A percentile compares a stretch with the other conserved stretches of the same genome.
phyloP scores from a whole-genome alignment of 2,888 invertebrate genomes.

The Dynastes hyllus region DNA sequence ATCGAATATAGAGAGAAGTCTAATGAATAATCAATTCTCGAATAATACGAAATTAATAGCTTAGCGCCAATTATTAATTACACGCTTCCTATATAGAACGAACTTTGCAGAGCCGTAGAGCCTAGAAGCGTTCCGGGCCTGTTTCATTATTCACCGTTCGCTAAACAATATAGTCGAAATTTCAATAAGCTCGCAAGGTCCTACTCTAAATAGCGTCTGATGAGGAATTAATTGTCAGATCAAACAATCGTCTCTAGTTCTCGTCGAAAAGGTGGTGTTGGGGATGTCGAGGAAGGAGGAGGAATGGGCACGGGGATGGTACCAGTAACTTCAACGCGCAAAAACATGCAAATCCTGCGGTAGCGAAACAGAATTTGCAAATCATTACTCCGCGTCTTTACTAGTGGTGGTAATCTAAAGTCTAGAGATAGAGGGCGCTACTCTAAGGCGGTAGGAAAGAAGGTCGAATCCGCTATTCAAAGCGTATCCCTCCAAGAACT shows the following conservation, averaged over 20 bases:
- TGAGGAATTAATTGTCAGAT: slow-evolving; percentile 42
- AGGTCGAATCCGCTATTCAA: background rate
- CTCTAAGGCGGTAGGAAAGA: background rate
- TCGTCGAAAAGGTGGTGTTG: background rate
- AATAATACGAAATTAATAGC: slow-evolving; percentile 22
- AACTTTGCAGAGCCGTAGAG: background rate
- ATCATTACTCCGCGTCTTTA: slow-evolving; percentile 22
- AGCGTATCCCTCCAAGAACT: slow-evolving; percentile 1
- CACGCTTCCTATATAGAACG: background rate
- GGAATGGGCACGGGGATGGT: background rate
- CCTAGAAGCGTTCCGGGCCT: background rate
- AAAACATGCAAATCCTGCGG: slow-evolving; percentile 43
- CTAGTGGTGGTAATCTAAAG: background rate
- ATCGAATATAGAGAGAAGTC: no score
- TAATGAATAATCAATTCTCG: slow-evolving; percentile 17
- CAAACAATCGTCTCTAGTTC: slow-evolving; percentile 31
- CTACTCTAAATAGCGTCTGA: slow-evolving; percentile 25
- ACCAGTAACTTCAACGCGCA: background rate
- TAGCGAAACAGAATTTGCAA: slow-evolving; percentile 32
- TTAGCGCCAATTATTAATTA: slow-evolving; percentile 3
- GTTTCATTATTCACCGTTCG: slow-evolving; percentile 2
- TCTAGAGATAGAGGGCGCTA: background rate
- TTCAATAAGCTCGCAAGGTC: slow-evolving; percentile 32
- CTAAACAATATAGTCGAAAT: slow-evolving; percentile 39
- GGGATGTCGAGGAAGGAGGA: background rate